These are phyloP conservation scores for Mirza zaza DNA, from an alignment of 2,113 vertebrate genomes.

Conservation along the genomic window DNA sequence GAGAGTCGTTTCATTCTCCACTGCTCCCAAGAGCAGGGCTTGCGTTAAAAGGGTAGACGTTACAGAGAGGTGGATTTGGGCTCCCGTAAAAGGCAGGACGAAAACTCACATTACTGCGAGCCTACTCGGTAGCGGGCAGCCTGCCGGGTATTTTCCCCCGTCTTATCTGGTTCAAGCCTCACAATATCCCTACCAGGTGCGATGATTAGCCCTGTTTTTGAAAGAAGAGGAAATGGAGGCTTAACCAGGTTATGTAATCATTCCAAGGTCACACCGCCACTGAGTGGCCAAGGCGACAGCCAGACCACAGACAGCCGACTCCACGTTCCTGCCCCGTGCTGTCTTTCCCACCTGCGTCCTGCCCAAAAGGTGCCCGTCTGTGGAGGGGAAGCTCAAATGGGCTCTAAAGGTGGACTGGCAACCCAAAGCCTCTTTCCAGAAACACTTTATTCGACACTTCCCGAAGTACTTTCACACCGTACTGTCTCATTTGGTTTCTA, in stretches of 20 bases:
- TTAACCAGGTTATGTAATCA: not conserved
- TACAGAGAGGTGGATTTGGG: not conserved
- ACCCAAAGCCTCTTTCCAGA: not conserved
- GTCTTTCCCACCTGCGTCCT: not conserved
- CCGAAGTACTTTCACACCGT: not conserved
- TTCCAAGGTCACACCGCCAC: not conserved
- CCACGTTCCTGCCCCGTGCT: not conserved
- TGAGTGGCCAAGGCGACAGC: fast-evolving
- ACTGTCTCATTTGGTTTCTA: not conserved
- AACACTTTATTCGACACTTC: not conserved
- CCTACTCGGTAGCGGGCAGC: not conserved
- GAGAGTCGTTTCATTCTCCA: constrained; percentile 17
- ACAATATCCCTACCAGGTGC: not conserved
- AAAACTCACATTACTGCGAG: not conserved
- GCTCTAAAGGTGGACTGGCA: not conserved
- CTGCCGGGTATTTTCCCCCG: not conserved
- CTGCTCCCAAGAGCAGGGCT: constrained; percentile 21
- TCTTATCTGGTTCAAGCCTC: not conserved
- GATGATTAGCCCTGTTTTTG: constrained; percentile 6
- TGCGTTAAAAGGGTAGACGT: not conserved
- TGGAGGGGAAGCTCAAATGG: not conserved
- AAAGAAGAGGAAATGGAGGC: constrained; percentile 11
- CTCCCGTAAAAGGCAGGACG: not conserved
- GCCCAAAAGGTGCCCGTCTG: not conserved
- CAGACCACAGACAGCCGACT: not conserved